Percentiles rank a stretch among this genome's conserved stretches.
Conservation (phyloP, 2,888 invertebrate species). For the Nephrocerus scutellatus region DNA sequence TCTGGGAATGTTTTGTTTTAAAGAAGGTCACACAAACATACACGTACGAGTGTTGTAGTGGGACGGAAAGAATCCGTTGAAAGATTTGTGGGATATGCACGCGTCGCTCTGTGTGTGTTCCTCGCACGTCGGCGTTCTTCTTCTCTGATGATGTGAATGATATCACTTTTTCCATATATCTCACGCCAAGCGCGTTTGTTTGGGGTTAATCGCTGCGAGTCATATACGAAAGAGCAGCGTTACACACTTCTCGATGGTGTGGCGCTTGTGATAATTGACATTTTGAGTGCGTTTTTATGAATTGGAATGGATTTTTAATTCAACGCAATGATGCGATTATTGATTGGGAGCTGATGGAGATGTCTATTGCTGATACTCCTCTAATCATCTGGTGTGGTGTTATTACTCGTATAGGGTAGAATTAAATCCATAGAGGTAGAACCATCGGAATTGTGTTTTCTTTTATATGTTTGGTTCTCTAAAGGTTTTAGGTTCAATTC, state of each 20-base stretch:
- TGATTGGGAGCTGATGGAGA: conserved; percentile 36
- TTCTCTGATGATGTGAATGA: neutral
- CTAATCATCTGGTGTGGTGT: no score
- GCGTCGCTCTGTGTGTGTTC: conserved; percentile 3
- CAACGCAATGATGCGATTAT: no score
- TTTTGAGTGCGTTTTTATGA: conserved; percentile 40
- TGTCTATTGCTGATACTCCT: no score
- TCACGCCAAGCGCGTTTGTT: neutral
- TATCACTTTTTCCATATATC: conserved; percentile 1
- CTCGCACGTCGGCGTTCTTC: neutral
- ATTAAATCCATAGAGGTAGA: no score
- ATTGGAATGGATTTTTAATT: conserved; percentile 38
- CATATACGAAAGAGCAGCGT: no score
- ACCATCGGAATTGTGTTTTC: no score
- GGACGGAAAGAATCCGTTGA: conserved; percentile 1
- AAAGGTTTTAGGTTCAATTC: no score
- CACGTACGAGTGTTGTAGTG: neutral
- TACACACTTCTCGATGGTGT: no score
- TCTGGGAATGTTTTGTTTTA: no score
- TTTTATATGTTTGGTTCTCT: no score
- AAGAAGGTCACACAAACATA: neutral
- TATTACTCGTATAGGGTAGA: no score
- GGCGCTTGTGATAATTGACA: conserved; percentile 37
- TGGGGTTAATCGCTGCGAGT: no score
- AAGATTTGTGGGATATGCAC: conserved; percentile 2